A percentile compares a stretch with the other conserved stretches of the same genome.
These are phyloP conservation scores for Lycia hirtaria DNA, from an alignment of 2,888 invertebrate species.

Conservation along the genomic window DNA sequence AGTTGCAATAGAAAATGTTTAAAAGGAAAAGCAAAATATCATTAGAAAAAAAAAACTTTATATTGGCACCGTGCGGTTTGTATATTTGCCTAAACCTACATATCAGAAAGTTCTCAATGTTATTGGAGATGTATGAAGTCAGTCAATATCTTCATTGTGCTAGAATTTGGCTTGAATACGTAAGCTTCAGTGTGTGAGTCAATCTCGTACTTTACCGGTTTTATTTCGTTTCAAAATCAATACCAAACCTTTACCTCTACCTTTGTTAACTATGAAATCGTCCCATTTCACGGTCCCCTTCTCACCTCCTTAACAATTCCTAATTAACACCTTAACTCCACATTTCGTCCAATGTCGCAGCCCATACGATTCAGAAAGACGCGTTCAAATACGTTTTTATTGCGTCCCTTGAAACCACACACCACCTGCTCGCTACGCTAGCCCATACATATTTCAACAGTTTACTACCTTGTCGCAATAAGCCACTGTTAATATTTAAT, in stretches of 20 bases:
- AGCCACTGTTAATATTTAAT: constrained; percentile 18
- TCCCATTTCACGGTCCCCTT: not conserved
- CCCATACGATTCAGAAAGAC: constrained; percentile 7
- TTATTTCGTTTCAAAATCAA: not conserved
- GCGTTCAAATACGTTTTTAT: constrained; percentile 26
- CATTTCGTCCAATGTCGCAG: constrained; percentile 14
- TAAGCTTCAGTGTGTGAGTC: too few species aligned
- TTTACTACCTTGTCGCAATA: constrained; percentile 17
- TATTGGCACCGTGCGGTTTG: too few species aligned
- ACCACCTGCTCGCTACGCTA: constrained; percentile 4
- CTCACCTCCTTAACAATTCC: constrained; percentile 5
- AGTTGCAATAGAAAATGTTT: too few species aligned
- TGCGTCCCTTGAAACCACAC: constrained; percentile 21
- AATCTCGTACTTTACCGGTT: too few species aligned
- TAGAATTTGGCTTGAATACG: too few species aligned
- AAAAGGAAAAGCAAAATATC: too few species aligned
- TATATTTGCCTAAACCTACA: too few species aligned
- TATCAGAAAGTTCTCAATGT: too few species aligned
- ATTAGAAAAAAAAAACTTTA: too few species aligned
- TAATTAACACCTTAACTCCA: not conserved
- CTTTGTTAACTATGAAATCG: too few species aligned
- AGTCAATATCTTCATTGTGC: too few species aligned
- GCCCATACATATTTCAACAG: constrained; percentile 22
- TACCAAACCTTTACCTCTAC: not conserved
- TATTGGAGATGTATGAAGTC: too few species aligned